phyloP scores from a whole-genome alignment of 2,113 vertebrate genomes.

The Nerophis lumbriciformis region DNA sequence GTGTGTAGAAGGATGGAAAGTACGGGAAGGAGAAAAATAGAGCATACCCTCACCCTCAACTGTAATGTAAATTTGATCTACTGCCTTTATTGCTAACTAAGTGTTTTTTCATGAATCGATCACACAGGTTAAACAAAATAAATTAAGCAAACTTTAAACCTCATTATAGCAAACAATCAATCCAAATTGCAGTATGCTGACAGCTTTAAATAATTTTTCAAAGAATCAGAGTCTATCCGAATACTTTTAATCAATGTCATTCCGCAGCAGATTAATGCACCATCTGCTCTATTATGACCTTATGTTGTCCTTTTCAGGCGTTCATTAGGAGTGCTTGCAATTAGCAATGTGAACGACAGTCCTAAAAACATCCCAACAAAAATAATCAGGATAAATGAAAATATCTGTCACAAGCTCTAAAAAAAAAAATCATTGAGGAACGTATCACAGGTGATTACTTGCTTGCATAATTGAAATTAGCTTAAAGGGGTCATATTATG shows the following conservation, averaged over 20 bases:
- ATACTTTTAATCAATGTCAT: conserved; percentile 52
- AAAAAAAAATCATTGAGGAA: no score
- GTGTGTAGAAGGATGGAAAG: conserved; percentile 44
- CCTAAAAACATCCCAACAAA: no score
- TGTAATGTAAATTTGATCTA: conserved; percentile 71
- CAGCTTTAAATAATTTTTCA: conserved; percentile 46
- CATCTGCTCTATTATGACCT: conserved; percentile 14
- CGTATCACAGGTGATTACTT: no score
- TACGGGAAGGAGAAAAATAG: conserved; percentile 38
- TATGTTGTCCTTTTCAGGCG: conserved; percentile 9
- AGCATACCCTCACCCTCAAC: conserved; percentile 45
- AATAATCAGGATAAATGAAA: no score
- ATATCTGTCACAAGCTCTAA: no score
- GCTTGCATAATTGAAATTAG: no score
- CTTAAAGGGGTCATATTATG: no score
- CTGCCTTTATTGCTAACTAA: conserved; percentile 69
- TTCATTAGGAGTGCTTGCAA: background rate
- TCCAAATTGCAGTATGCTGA: conserved; percentile 41
- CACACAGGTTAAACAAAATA: conserved; percentile 45
- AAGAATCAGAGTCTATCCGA: conserved; percentile 43
- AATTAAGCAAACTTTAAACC: conserved; percentile 67
- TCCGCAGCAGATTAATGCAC: conserved; percentile 11
- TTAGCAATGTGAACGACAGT: background rate
- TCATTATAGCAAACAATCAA: conserved; percentile 68
- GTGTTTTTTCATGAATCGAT: conserved; percentile 71